A percentile compares a stretch with the other conserved stretches of the same genome.
phyloP scores from a whole-genome alignment of 2,888 invertebrate genomes.

The Coelopa pilipes region DNA sequence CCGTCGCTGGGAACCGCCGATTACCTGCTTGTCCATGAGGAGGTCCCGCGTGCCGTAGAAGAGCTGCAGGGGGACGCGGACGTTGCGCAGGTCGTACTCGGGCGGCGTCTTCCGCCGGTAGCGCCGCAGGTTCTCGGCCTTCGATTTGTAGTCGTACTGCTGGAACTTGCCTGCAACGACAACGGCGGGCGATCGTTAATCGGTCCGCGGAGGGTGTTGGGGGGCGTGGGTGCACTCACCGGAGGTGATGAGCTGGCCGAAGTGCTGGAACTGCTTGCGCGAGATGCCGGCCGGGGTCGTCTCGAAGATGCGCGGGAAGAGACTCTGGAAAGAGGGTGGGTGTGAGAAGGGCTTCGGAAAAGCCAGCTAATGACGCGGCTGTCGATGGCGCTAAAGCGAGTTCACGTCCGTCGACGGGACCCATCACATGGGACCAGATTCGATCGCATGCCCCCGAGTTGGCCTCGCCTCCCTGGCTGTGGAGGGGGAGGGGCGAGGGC shows the following conservation, averaged over 20 bases:
- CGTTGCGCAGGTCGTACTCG: slow-evolving; percentile 57
- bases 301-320: slow-evolving; percentile 60
- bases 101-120: slow-evolving; percentile 58
- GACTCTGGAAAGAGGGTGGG: slow-evolving; percentile 44
- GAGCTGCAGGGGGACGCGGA: slow-evolving; percentile 57
- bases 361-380: no score
- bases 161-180: slow-evolving; percentile 56
- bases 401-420: no score
- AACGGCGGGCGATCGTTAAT: neutral
- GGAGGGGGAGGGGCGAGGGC: no score
- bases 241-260: slow-evolving; percentile 61
- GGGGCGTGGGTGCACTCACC: slow-evolving; percentile 49
- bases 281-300: slow-evolving; percentile 63
- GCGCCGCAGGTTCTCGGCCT: slow-evolving; percentile 52
- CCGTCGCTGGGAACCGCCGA: neutral
- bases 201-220: no score
- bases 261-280: slow-evolving; percentile 60
- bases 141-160: slow-evolving; percentile 58
- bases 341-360: no score
- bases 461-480: no score
- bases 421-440: no score
- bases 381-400: no score
- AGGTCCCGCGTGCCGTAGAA: slow-evolving; percentile 60
- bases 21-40: slow-evolving; percentile 51
- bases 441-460: no score